These are phyloP conservation scores for Melikaiella ostensackeni DNA, from an alignment of 2,888 invertebrate species.

Conservation along the genomic window DNA sequence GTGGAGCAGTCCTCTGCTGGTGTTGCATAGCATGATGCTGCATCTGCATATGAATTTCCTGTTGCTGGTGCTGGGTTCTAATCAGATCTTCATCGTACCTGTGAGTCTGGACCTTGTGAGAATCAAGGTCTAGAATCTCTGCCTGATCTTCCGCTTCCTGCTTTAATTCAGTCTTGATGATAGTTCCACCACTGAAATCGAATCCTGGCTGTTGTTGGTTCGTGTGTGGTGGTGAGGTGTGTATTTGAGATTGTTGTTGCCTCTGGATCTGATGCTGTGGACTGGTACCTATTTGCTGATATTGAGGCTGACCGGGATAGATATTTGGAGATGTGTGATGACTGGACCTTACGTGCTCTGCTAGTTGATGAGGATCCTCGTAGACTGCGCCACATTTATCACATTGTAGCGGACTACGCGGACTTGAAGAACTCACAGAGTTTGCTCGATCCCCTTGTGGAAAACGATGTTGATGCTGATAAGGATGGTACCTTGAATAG, in stretches of 20 bases:
- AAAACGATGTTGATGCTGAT: constrained; percentile 76
- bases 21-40: constrained; percentile 66
- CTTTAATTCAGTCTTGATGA: constrained; percentile 79
- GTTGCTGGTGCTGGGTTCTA: constrained; percentile 68
- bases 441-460: constrained; percentile 68
- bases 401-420: constrained; percentile 85
- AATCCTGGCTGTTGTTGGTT: constrained; percentile 68
- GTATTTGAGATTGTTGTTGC: constrained; percentile 76
- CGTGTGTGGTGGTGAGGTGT: constrained; percentile 71
- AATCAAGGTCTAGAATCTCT: constrained; percentile 92
- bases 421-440: constrained; percentile 81
- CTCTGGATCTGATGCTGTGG: constrained; percentile 73
- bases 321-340: constrained; percentile 79
- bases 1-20: constrained; percentile 61
- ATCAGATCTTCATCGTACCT: constrained; percentile 79
- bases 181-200: constrained; percentile 36
- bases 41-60: constrained; percentile 65
- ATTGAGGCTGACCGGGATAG: constrained; percentile 64
- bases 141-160: constrained; percentile 86
- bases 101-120: constrained; percentile 89
- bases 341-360: constrained; percentile 86
- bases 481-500: constrained; percentile 69
- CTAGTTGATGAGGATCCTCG: constrained; percentile 85
- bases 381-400: constrained; percentile 91
- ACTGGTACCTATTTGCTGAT: constrained; percentile 65